Evolutionary conservation across 2,888 invertebrate genomes (phyloP), one percentile per base, ranked within the genome.

Genomic region (Heliconius ismenius): DNA sequence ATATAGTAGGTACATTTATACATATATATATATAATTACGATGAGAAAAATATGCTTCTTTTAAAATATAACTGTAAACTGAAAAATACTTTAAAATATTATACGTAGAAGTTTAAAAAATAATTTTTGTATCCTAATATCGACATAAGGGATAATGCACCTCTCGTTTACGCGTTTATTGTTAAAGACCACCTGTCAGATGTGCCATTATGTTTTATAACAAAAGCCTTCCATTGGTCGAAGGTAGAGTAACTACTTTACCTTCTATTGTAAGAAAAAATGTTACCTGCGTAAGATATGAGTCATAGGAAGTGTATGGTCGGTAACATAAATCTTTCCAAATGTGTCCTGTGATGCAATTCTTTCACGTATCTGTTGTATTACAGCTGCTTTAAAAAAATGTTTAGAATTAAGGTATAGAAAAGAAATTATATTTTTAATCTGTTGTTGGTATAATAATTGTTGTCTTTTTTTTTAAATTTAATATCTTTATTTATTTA

Each of bases 241-340:
- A 73, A 73, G 73, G 62, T 76, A 79, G 67, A 60, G 78, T 76
- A 39, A 75, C 76, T 77, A 75, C 68, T 62, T 58, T 58, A 58
- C 58, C 58, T 58, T 73, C 75, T 70, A 78, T 76, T 78, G 74
- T 78, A 76, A 32, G 73, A 77, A 74, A 78, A 76, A 81, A 77
- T 74, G 73, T 79, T 79, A 81, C 81, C 81, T 82, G 78, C 67
- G 76, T 77, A 67, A 78, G 76, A 81, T 43, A 68, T 80, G 77
- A 80, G 76, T 76, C 80, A 76, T 73, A 73, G 73, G 69, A 69
- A 80, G 65, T 39, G 65, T 72, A 64, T 73, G 73, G 72, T 54
- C 63, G 80, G 32, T 43, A 58, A 64, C 75, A 76, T 76, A 70
- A 76, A 76, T 76, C 70, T 72, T 62, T 54, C 62, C 15, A 64